Conservation (phyloP, 2,888 invertebrate species). For the Calameuta idolon region DNA sequence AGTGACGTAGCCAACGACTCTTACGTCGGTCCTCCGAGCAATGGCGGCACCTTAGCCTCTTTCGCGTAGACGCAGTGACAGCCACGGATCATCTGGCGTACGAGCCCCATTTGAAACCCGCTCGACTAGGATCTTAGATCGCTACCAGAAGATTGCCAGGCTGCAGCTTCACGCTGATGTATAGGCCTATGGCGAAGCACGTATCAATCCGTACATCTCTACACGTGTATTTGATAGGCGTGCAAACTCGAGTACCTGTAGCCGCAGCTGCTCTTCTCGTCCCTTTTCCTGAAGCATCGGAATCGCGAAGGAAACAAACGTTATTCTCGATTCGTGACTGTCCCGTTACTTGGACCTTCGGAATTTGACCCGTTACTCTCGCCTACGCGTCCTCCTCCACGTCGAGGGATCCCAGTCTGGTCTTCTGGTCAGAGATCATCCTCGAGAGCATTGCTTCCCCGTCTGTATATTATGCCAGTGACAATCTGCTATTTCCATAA, state of each 20-base stretch:
- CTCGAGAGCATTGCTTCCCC: neutral
- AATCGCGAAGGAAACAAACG: constrained; percentile 7
- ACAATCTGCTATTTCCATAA: neutral
- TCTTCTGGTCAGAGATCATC: neutral
- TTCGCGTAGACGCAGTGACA: constrained; percentile 51
- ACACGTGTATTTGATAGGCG: neutral
- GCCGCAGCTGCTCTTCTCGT: neutral
- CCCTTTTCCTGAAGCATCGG: neutral
- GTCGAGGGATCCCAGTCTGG: neutral
- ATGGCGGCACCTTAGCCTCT: constrained; percentile 48
- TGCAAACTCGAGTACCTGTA: neutral
- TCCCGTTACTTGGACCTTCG: constrained; percentile 34
- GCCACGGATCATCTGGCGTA: constrained; percentile 48
- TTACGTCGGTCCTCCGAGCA: neutral
- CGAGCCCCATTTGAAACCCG: constrained; percentile 31
- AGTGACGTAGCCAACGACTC: neutral
- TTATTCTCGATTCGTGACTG: constrained; percentile 18
- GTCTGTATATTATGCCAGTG: neutral
- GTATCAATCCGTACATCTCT: neutral
- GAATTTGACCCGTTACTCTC: constrained; percentile 32
- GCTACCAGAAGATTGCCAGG: constrained; percentile 43
- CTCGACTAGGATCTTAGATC: constrained; percentile 43
- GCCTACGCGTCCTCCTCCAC: neutral
- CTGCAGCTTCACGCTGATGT: neutral
- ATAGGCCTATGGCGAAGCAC: neutral